Conservation (phyloP, 2,113 vertebrate genomes). For the Ahaetulla prasina region DNA sequence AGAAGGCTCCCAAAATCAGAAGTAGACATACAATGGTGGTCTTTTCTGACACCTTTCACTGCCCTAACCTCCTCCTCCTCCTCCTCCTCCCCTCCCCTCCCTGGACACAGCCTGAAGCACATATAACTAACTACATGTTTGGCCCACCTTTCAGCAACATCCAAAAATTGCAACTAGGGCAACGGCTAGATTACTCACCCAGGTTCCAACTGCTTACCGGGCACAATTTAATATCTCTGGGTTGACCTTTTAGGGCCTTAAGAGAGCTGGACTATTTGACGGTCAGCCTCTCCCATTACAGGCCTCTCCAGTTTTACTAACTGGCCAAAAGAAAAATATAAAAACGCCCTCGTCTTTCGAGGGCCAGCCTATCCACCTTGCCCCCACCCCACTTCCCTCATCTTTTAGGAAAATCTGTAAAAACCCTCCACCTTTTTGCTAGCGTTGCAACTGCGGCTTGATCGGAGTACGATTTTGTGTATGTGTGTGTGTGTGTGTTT, state of each 20-base stretch:
- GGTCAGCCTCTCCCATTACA: not conserved
- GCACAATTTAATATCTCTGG: not conserved
- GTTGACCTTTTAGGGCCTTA: not conserved
- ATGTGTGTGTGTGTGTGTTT: too few relatives aligned
- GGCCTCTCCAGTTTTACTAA: not conserved
- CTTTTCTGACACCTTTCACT: not conserved
- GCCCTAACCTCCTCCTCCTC: not conserved
- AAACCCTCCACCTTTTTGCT: not conserved
- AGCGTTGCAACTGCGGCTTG: not conserved
- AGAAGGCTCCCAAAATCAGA: not conserved
- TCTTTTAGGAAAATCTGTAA: not conserved
- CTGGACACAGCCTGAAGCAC: not conserved
- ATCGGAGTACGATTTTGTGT: not conserved
- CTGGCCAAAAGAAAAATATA: not conserved
- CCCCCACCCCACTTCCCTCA: not conserved
- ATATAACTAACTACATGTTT: not conserved
- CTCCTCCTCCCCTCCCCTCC: not conserved
- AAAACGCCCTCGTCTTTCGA: not conserved
- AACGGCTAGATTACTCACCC: not conserved
- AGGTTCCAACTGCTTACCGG: not conserved
- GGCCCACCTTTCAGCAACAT: not conserved
- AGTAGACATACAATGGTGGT: fast-evolving
- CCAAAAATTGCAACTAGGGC: not conserved
- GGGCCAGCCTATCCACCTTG: not conserved
- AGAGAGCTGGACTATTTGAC: not conserved